These are phyloP conservation scores for Andinoacara biseriatus DNA, from an alignment of 2,113 vertebrate genomes.

Conservation along the genomic window DNA sequence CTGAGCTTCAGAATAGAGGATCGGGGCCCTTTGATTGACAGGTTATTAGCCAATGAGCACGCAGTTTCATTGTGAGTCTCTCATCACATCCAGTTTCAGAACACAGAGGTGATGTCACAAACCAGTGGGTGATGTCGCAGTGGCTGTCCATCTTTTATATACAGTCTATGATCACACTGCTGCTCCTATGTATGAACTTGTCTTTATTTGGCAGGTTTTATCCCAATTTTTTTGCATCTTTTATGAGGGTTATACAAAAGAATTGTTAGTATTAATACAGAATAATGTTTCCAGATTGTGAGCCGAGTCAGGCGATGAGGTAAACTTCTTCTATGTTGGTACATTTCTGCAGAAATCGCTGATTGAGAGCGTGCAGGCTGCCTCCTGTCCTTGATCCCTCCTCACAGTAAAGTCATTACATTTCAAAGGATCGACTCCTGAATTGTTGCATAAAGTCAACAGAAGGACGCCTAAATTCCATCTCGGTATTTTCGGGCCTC, in stretches of 20 bases:
- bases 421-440: neutral
- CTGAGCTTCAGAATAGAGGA: neutral
- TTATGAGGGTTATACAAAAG: neutral
- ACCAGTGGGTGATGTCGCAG: neutral
- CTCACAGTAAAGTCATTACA: neutral
- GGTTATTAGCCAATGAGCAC: neutral
- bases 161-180: neutral
- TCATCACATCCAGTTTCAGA: neutral
- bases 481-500: neutral
- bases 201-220: neutral
- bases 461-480: neutral
- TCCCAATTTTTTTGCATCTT: neutral
- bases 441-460: slow-evolving; percentile 2
- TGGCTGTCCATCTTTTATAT: neutral
- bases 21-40: neutral
- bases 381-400: neutral
- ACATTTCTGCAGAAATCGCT: neutral
- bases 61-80: neutral
- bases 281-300: neutral
- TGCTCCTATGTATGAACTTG: neutral
- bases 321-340: neutral
- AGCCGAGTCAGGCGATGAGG: neutral
- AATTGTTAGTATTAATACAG: neutral
- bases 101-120: neutral
- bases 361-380: neutral